Percentiles rank a stretch among this genome's conserved stretches.
Evolutionary conservation across 2,888 invertebrate genomes (phyloP).

Genomic region (Diaphora mendica): DNA sequence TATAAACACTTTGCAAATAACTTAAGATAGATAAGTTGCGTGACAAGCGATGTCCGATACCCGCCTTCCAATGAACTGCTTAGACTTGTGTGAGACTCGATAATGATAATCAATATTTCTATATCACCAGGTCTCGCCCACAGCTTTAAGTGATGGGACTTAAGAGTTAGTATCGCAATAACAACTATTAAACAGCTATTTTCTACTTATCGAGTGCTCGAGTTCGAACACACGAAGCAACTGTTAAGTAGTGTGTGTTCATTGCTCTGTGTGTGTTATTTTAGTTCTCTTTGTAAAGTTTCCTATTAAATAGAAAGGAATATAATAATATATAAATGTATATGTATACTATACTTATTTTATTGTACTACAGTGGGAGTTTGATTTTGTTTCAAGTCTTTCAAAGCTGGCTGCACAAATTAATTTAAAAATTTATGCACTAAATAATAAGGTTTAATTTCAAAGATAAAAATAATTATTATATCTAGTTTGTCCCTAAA

Average conservation of each 20-base stretch:
- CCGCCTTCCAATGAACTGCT: not conserved
- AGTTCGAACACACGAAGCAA: not conserved
- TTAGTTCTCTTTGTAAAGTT: not conserved
- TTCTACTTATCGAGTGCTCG: not conserved
- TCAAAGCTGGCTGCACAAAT: not conserved
- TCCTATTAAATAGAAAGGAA: not conserved
- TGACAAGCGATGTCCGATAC: not conserved
- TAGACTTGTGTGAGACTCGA: constrained; percentile 3
- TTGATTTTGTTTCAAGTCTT: not conserved
- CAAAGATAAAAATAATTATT: not conserved
- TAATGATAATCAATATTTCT: constrained; percentile 1
- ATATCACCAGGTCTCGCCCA: not conserved
- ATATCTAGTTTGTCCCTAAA: not conserved
- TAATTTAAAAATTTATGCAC: not conserved
- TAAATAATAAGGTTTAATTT: not conserved
- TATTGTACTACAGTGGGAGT: not conserved
- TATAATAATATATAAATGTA: not conserved
- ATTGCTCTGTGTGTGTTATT: not conserved
- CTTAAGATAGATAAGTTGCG: not conserved
- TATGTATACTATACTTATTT: not conserved
- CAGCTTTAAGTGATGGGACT: not conserved
- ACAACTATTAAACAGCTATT: not conserved
- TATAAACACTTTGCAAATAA: too few species aligned
- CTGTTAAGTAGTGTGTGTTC: not conserved
- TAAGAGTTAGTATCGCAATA: not conserved